These are phyloP conservation scores for Eurois occulta DNA, from an alignment of 2,888 invertebrate species.

Conservation along the genomic window DNA sequence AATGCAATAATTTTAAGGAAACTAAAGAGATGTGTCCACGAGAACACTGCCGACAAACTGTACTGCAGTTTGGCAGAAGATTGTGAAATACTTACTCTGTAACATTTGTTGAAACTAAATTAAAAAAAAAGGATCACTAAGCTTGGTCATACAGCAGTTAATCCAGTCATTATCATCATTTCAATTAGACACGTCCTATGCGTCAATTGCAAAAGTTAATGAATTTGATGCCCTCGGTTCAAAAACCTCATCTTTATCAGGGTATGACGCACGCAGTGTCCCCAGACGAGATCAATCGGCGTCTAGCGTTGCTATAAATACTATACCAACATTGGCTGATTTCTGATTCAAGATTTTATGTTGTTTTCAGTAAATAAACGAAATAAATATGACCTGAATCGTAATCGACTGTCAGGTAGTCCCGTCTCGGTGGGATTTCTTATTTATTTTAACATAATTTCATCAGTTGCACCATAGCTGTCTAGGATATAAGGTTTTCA, in stretches of 20 bases:
- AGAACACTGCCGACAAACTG: too few species aligned
- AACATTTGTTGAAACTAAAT: too few species aligned
- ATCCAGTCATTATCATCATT: not conserved
- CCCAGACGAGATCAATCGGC: constrained; percentile 5
- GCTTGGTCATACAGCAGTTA: not conserved
- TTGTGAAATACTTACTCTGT: too few species aligned
- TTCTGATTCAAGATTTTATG: constrained; percentile 21
- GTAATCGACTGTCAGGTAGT: not conserved
- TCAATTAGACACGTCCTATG: constrained; percentile 22
- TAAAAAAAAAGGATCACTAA: not conserved
- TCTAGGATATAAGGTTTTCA: not conserved
- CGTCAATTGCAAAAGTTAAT: constrained; percentile 21
- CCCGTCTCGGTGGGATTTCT: not conserved
- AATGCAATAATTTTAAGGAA: too few species aligned
- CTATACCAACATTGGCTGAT: not conserved
- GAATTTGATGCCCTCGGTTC: constrained; percentile 6
- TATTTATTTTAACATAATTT: not conserved
- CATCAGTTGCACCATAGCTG: not conserved
- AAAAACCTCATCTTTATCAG: not conserved
- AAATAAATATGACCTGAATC: too few species aligned
- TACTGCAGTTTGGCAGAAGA: too few species aligned
- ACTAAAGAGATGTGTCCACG: too few species aligned
- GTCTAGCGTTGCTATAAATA: constrained; percentile 42
- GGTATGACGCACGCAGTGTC: constrained; percentile 9
- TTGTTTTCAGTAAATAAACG: not conserved